Conservation (phyloP, 2,113 vertebrate species). For the Labeo rohita region DNA sequence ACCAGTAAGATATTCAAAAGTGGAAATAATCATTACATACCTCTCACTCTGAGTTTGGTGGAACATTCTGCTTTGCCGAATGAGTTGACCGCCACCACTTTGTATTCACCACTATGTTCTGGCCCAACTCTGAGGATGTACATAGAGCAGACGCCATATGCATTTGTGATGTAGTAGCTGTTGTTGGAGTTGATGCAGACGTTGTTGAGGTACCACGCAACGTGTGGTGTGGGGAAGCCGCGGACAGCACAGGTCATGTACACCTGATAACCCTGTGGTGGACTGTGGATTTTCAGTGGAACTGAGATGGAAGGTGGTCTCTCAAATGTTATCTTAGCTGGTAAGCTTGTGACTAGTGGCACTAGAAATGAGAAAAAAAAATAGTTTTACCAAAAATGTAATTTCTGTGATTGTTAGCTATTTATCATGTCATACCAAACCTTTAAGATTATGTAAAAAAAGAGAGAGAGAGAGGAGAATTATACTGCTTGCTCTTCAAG, state of each 20-base stretch:
- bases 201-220: conserved; percentile 84
- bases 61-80: conserved; percentile 79
- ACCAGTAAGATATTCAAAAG: not conserved
- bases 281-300: conserved; percentile 80
- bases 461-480: not conserved
- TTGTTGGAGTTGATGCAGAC: conserved; percentile 78
- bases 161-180: conserved; percentile 79
- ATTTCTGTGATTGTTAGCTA: not conserved
- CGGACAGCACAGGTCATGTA: conserved; percentile 86
- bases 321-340: conserved; percentile 63
- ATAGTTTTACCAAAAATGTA: not conserved
- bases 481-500: not conserved
- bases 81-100: conserved; percentile 80
- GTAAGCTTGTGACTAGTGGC: conserved; percentile 59
- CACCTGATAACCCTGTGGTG: conserved; percentile 80
- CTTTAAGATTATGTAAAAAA: not conserved
- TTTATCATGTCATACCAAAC: not conserved
- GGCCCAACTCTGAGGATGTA: conserved; percentile 75
- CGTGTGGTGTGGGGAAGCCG: conserved; percentile 75
- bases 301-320: conserved; percentile 83
- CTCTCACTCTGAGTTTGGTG: conserved; percentile 79
- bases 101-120: conserved; percentile 80
- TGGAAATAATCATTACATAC: conserved; percentile 61
- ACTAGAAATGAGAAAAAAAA: conserved; percentile 47
- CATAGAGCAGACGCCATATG: conserved; percentile 86